Evolutionary conservation across 1,140 invertebrate species (phyloP).

Genomic region (Drosophila grimshawi): DNA sequence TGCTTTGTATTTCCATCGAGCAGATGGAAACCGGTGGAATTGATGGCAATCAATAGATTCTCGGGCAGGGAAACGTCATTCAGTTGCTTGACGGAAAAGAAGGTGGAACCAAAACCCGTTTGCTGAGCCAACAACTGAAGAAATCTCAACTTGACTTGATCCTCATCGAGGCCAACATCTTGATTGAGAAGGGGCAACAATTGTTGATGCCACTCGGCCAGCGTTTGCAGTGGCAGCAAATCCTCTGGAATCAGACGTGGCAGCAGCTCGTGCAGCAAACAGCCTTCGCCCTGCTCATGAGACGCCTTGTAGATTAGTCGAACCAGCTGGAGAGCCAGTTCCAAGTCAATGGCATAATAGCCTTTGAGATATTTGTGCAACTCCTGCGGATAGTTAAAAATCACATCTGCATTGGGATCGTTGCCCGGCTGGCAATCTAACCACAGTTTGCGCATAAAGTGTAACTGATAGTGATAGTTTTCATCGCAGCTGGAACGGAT

Average conservation of each 20-base stretch:
- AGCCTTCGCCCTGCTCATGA: slow-evolving; percentile 86
- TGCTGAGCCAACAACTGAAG: slow-evolving; percentile 92
- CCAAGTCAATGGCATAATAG: slow-evolving; percentile 92
- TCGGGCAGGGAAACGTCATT: slow-evolving; percentile 94
- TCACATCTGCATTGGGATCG: slow-evolving; percentile 95
- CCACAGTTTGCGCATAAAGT: slow-evolving; percentile 99
- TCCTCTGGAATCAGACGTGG: slow-evolving; percentile 92
- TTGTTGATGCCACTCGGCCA: slow-evolving; percentile 93
- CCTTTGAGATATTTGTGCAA: slow-evolving; percentile 95
- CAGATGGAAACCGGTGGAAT: slow-evolving; percentile 94
- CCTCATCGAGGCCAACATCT: slow-evolving; percentile 86
- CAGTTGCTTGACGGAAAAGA: slow-evolving; percentile 97
- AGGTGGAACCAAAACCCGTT: slow-evolving; percentile 97
- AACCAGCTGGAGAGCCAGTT: slow-evolving; percentile 92
- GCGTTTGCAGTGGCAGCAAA: slow-evolving; percentile 89
- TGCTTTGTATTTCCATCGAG: slow-evolving; percentile 95
- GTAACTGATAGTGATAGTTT: slow-evolving; percentile 91
- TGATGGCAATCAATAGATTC: slow-evolving; percentile 94
- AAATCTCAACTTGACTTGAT: slow-evolving; percentile 94
- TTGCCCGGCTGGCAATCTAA: slow-evolving; percentile 93
- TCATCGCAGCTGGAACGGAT: slow-evolving; percentile 87
- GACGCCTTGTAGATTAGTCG: slow-evolving; percentile 91
- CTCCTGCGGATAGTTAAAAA: slow-evolving; percentile 98
- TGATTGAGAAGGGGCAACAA: slow-evolving; percentile 86
- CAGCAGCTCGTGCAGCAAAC: slow-evolving; percentile 88